These are phyloP conservation scores for Gadus macrocephalus DNA, from an alignment of 2,113 vertebrate genomes.

Conservation along the genomic window DNA sequence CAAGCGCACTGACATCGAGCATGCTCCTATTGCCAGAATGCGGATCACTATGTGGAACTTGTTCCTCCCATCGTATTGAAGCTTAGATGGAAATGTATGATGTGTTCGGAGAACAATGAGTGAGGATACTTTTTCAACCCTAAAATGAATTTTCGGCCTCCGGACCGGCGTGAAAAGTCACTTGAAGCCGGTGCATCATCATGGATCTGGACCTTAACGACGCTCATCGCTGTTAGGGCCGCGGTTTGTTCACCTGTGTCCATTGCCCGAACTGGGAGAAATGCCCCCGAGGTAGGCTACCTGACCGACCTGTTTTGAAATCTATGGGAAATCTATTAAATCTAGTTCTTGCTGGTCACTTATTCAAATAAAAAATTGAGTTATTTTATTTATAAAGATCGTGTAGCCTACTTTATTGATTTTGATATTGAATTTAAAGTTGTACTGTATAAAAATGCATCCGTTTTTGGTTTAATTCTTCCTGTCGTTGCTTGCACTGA, in stretches of 20 bases:
- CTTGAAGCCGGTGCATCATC: constrained; percentile 19
- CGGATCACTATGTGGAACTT: too few relatives aligned
- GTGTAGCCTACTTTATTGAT: too few relatives aligned
- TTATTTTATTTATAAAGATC: too few relatives aligned
- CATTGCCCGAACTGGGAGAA: neutral
- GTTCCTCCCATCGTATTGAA: neutral
- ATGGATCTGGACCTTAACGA: constrained; percentile 36
- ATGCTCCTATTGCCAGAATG: too few relatives aligned
- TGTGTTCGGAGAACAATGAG: neutral
- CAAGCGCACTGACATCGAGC: too few relatives aligned
- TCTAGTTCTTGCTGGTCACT: too few relatives aligned
- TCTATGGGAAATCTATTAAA: too few relatives aligned
- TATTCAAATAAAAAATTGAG: too few relatives aligned
- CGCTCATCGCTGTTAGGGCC: constrained; percentile 11
- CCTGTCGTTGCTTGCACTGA: too few relatives aligned
- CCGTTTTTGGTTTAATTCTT: too few relatives aligned
- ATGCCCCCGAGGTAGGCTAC: constrained; percentile 47
- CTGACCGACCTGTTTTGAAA: neutral
- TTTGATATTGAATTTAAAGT: too few relatives aligned
- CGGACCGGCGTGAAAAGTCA: neutral
- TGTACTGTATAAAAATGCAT: too few relatives aligned
- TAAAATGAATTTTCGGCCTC: constrained; percentile 34
- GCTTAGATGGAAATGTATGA: neutral
- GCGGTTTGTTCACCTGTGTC: constrained; percentile 30
- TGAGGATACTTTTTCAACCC: constrained; percentile 1